These are phyloP conservation scores for Sphaerophoria taeniata DNA, from an alignment of 2,888 invertebrate genomes.

Conservation along the genomic window DNA sequence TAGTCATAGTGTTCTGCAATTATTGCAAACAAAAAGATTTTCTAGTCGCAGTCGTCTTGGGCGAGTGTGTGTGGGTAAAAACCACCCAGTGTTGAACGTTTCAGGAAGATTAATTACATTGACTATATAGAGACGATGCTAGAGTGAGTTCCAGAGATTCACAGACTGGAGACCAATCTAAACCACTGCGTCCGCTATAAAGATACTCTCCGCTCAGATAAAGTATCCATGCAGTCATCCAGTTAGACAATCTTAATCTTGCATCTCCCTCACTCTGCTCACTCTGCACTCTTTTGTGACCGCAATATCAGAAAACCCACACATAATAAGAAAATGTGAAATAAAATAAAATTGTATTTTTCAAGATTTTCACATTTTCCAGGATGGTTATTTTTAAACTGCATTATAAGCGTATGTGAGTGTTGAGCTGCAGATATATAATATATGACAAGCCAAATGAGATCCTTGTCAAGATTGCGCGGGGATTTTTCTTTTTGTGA, in stretches of 20 bases:
- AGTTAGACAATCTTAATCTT: conserved; percentile 31
- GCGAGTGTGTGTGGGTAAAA: neutral
- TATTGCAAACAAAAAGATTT: conserved; percentile 37
- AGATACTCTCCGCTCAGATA: conserved; percentile 31
- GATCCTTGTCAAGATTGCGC: conserved; percentile 31
- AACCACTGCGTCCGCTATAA: conserved; percentile 29
- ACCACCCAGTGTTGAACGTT: conserved; percentile 22
- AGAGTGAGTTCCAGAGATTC: conserved; percentile 8
- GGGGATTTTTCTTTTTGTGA: neutral
- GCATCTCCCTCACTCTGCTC: conserved; percentile 9
- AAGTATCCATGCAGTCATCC: conserved; percentile 21
- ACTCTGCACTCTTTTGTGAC: neutral
- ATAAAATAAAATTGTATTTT: conserved; percentile 30
- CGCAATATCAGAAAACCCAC: neutral
- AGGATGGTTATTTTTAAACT: conserved; percentile 25
- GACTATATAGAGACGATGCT: conserved; percentile 23
- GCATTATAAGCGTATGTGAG: conserved; percentile 38
- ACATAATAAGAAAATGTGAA: conserved; percentile 15
- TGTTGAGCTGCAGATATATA: conserved; percentile 10
- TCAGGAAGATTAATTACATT: conserved; percentile 53
- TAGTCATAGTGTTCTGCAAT: conserved; percentile 8
- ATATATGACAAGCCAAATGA: conserved; percentile 12
- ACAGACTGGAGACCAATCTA: neutral
- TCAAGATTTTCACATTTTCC: conserved; percentile 2
- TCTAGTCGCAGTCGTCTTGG: neutral